phyloP scores from a whole-genome alignment of 2,113 vertebrate genomes.

The Rattus norvegicus region GRCr8 NC_086020.1:228179001-228179500 shows the following conservation, averaged over 20 bases:
- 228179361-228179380: background rate
- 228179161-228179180: too few species aligned
- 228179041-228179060: too few species aligned
- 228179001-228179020: background rate
- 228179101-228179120: background rate
- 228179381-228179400: background rate
- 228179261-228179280: background rate
- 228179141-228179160: background rate
- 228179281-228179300: slow-evolving; percentile 3
- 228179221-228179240: background rate
- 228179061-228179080: background rate
- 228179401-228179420: background rate
- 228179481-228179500: background rate
- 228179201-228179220: background rate
- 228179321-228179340: background rate
- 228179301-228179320: slow-evolving; percentile 17
- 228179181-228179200: background rate
- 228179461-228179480: background rate
- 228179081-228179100: background rate
- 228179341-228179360: background rate
- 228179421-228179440: background rate
- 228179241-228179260: background rate
- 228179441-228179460: background rate
- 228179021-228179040: background rate
- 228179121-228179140: background rate